Conservation (phyloP, 1,140 invertebrate species). For the Melitaea cinxia region DNA sequence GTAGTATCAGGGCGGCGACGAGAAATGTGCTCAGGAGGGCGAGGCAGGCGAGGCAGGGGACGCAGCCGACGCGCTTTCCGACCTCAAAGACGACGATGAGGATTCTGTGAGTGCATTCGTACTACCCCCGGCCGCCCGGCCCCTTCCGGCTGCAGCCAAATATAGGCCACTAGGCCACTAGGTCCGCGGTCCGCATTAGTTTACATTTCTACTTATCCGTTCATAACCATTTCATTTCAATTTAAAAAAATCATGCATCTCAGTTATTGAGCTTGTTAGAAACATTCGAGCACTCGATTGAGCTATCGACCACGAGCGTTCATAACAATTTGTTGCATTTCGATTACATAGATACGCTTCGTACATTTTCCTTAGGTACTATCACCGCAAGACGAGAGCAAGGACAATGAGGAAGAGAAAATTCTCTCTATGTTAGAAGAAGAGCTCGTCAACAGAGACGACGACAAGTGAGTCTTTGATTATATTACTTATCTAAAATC, state of each 20-base stretch:
- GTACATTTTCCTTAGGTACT: constrained; percentile 74
- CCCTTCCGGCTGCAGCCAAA: constrained; percentile 43
- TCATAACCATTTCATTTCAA: constrained; percentile 35
- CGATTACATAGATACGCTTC: constrained; percentile 68
- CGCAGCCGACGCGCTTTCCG: constrained; percentile 63
- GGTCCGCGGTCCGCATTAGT: constrained; percentile 52
- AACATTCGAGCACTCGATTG: constrained; percentile 42
- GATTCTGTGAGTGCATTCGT: constrained; percentile 75
- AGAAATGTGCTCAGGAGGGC: constrained; percentile 56
- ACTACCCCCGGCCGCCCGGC: constrained; percentile 34
- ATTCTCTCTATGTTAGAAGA: constrained; percentile 84
- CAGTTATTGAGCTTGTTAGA: constrained; percentile 32
- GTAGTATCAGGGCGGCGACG: constrained; percentile 68
- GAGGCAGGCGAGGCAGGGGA: constrained; percentile 60
- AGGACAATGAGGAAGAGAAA: constrained; percentile 69
- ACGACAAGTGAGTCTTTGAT: constrained; percentile 84
- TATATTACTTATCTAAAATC: background rate
- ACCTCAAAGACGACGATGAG: constrained; percentile 76
- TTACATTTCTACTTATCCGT: constrained; percentile 39
- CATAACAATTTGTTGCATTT: constrained; percentile 64
- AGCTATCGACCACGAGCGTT: constrained; percentile 43
- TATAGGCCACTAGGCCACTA: constrained; percentile 71
- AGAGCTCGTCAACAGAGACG: constrained; percentile 91
- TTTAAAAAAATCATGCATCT: constrained; percentile 27
- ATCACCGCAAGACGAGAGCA: constrained; percentile 74